A percentile compares a stretch with the other conserved stretches of the same genome.
phyloP scores from a whole-genome alignment of 2,888 invertebrate species.

The Drosophila melanosoma region DNA sequence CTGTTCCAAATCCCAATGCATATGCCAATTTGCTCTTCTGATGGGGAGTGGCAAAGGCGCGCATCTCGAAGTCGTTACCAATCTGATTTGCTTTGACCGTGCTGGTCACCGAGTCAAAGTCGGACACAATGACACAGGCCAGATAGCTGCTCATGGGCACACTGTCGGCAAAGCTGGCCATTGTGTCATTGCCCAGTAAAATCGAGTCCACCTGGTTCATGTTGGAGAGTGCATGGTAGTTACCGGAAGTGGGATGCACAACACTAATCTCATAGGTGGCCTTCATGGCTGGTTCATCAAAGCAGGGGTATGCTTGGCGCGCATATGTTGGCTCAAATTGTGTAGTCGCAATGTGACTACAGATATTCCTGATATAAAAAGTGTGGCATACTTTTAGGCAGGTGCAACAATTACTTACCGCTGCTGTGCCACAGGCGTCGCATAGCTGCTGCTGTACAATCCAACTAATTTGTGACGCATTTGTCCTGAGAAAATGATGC shows the following conservation, averaged over 20 bases:
- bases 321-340: constrained; percentile 98
- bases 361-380: background rate
- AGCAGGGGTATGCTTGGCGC: constrained; percentile 96
- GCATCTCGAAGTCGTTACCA: constrained; percentile 87
- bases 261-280: constrained; percentile 92
- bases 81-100: constrained; percentile 86
- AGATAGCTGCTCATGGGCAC: constrained; percentile 97
- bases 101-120: constrained; percentile 88
- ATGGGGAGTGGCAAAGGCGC: constrained; percentile 90
- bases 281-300: constrained; percentile 96
- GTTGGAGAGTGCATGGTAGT: constrained; percentile 92
- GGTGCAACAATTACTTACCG: background rate
- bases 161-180: constrained; percentile 91
- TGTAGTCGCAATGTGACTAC: constrained; percentile 92
- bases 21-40: constrained; percentile 91
- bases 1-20: constrained; percentile 90
- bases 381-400: background rate
- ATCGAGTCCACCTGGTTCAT: constrained; percentile 51
- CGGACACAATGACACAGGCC: constrained; percentile 95
- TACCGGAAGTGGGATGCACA: constrained; percentile 87
- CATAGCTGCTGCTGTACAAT: constrained; percentile 88
- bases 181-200: constrained; percentile 85
- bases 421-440: constrained; percentile 68
- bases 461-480: constrained; percentile 85
- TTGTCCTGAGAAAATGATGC: constrained; percentile 88